Evolutionary conservation across 2,113 vertebrate species (phyloP).

Genomic region (Vanacampus margaritifer): DNA sequence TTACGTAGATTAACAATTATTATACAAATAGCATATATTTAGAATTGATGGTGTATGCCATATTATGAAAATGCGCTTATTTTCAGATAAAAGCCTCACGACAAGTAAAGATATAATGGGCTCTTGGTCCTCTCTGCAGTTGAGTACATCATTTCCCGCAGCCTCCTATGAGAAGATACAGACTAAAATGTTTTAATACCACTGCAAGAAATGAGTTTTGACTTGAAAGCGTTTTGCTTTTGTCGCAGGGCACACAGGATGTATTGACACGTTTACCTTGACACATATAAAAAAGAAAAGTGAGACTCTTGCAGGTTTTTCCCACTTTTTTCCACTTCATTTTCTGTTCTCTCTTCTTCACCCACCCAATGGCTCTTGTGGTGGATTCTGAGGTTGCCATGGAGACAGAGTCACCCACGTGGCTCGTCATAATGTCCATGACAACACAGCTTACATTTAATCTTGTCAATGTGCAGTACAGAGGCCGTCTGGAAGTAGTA

Average conservation of each 20-base stretch:
- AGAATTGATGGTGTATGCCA: too few species aligned
- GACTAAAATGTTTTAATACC: neutral
- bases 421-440: conserved; percentile 53
- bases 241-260: neutral
- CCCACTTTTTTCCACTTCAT: conserved; percentile 27
- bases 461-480: conserved; percentile 9
- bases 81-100: neutral
- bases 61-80: too few species aligned
- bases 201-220: neutral
- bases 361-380: conserved; percentile 44
- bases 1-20: too few species aligned
- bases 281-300: conserved; percentile 1
- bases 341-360: conserved; percentile 30
- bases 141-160: neutral
- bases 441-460: conserved; percentile 57
- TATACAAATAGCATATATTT: too few species aligned
- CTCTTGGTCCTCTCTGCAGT: neutral
- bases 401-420: conserved; percentile 63
- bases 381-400: conserved; percentile 47
- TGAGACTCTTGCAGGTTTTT: conserved; percentile 41
- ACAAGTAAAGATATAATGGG: neutral
- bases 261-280: neutral
- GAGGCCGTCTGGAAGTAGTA: neutral
- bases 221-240: neutral
- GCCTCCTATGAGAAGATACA: neutral